Evolutionary conservation across 2,113 vertebrate genomes (phyloP).

Genomic region (Perca schrenkii): DNA sequence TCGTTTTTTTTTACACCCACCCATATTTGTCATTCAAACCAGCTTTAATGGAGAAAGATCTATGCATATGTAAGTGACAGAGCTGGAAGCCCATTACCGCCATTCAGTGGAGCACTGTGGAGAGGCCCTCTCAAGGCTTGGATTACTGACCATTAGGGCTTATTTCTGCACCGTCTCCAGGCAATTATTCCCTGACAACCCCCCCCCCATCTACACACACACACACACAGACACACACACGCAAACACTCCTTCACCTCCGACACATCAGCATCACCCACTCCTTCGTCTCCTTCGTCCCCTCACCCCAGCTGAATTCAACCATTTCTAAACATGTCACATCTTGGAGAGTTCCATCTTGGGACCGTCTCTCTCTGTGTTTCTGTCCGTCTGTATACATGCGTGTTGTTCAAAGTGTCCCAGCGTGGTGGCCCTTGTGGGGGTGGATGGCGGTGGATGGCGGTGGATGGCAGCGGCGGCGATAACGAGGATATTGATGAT

Average conservation of each 20-base stretch:
- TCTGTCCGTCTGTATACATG: conserved; percentile 22
- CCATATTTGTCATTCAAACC: conserved; percentile 84
- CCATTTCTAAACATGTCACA: conserved; percentile 64
- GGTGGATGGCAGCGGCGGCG: background rate
- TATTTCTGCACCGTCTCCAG: conserved; percentile 82
- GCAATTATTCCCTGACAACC: conserved; percentile 77
- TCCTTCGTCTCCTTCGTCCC: conserved; percentile 17
- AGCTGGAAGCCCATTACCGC: conserved; percentile 82
- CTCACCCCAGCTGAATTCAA: conserved; percentile 44
- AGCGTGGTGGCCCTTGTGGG: conserved; percentile 44
- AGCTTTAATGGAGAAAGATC: conserved; percentile 83
- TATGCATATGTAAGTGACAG: conserved; percentile 86
- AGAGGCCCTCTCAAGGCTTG: conserved; percentile 81
- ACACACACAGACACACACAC: background rate
- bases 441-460: conserved; percentile 44
- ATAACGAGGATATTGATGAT: conserved; percentile 65
- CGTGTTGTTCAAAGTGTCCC: conserved; percentile 50
- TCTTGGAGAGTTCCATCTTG: conserved; percentile 48
- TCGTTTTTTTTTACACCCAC: conserved; percentile 66
- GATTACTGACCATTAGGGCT: conserved; percentile 86
- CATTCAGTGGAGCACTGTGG: conserved; percentile 82
- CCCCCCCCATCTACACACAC: background rate
- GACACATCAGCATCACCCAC: conserved; percentile 54
- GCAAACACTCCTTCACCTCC: conserved; percentile 3
- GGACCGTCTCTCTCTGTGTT: conserved; percentile 15